Evolutionary conservation across 1,140 invertebrate genomes (phyloP).

Genomic region (Brachystomella parvula): DNA sequence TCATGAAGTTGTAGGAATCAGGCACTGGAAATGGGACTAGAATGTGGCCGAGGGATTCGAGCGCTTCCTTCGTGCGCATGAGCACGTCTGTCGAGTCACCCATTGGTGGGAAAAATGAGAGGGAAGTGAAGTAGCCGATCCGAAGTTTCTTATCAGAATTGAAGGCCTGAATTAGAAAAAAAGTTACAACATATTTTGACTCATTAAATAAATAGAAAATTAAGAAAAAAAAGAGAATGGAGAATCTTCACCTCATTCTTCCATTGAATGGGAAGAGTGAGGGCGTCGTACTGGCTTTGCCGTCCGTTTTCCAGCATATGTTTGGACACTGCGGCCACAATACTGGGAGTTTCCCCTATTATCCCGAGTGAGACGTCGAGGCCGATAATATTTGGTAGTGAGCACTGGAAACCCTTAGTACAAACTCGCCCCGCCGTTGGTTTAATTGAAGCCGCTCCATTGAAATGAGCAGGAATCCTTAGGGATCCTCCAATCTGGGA

Average conservation of each 20-base stretch:
- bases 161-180: constrained; percentile 12
- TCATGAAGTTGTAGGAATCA: constrained; percentile 32
- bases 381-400: too few species aligned
- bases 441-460: too few species aligned
- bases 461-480: too few species aligned
- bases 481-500: too few species aligned
- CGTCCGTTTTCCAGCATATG: neutral
- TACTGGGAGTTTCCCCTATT: constrained; percentile 23
- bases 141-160: constrained; percentile 27
- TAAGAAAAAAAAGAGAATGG: too few species aligned
- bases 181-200: neutral
- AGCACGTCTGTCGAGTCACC: constrained; percentile 26
- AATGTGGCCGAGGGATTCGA: constrained; percentile 29
- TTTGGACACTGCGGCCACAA: constrained; percentile 26
- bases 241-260: constrained; percentile 20
- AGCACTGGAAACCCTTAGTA: too few species aligned
- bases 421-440: too few species aligned
- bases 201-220: neutral
- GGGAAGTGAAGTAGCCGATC: constrained; percentile 24
- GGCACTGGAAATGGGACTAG: constrained; percentile 28
- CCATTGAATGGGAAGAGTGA: constrained; percentile 24
- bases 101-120: constrained; percentile 25
- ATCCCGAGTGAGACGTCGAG: too few species aligned
- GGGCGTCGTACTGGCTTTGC: constrained; percentile 22
- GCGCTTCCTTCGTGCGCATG: constrained; percentile 16